Evolutionary conservation across 1,140 invertebrate genomes (phyloP).

Genomic region (Drosophila ambigua): DNA sequence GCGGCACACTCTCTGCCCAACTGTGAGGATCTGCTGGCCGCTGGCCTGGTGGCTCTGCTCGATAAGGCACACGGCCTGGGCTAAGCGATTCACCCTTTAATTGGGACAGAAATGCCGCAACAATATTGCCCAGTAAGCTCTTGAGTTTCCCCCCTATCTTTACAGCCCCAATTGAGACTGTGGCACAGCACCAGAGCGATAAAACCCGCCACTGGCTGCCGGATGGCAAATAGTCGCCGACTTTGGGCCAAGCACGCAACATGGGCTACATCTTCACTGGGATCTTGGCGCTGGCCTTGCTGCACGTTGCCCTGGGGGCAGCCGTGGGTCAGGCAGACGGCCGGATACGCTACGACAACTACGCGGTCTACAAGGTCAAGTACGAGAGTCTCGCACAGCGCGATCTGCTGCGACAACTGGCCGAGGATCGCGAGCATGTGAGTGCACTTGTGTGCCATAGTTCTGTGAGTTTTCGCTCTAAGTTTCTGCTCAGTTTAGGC

Average conservation of each 20-base stretch:
- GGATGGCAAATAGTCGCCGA: conserved; percentile 21
- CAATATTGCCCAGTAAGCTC: conserved; percentile 8
- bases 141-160: conserved; percentile 26
- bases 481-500: conserved; percentile 33
- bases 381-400: conserved; percentile 40
- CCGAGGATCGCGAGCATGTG: conserved; percentile 33
- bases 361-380: conserved; percentile 57
- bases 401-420: conserved; percentile 29
- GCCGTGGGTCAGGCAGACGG: conserved; percentile 17
- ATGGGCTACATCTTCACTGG: conserved; percentile 22
- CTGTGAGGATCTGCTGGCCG: no score
- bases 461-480: background rate
- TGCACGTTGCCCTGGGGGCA: conserved; percentile 2
- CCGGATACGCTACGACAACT: conserved; percentile 65
- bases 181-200: background rate
- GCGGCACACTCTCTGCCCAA: no score
- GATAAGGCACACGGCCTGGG: conserved; percentile 6
- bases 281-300: background rate
- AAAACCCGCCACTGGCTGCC: conserved; percentile 16
- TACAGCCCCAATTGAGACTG: conserved; percentile 23
- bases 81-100: background rate
- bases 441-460: background rate
- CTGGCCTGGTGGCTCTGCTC: background rate
- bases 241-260: conserved; percentile 19
- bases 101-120: background rate